Evolutionary conservation across 2,888 invertebrate species (phyloP).

Genomic region (Andrena flavipes): DNA sequence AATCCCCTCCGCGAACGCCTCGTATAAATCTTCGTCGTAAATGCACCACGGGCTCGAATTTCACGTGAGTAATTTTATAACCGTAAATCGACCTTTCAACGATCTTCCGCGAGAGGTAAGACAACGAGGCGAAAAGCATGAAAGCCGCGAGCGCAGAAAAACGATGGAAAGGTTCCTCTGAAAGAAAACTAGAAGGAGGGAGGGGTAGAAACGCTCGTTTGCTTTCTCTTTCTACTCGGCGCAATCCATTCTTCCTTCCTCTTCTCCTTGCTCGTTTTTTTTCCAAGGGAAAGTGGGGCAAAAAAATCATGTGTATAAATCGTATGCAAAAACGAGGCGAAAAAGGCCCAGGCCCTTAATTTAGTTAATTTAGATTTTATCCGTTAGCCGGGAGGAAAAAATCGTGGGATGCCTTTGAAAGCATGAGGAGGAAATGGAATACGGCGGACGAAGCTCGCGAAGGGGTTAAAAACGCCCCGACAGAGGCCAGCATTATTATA

Average conservation of each 20-base stretch:
- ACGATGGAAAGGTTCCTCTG: conserved; percentile 14
- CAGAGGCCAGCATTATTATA: conserved; percentile 81
- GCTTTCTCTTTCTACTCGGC: neutral
- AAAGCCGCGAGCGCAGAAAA: conserved; percentile 43
- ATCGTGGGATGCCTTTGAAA: conserved; percentile 50
- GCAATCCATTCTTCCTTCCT: neutral
- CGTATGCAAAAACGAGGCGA: conserved; percentile 79
- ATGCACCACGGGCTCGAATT: conserved; percentile 76
- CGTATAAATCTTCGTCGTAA: conserved; percentile 75
- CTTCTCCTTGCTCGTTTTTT: neutral
- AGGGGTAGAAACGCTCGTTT: conserved; percentile 37
- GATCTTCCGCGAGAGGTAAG: conserved; percentile 70
- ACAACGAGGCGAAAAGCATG: conserved; percentile 37
- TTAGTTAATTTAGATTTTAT: conserved; percentile 85
- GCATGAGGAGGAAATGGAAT: conserved; percentile 12
- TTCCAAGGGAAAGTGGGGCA: neutral
- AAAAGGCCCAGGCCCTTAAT: conserved; percentile 82
- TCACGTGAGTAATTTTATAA: conserved; percentile 82
- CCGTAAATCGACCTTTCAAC: conserved; percentile 84
- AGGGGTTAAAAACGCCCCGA: conserved; percentile 69
- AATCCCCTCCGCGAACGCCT: conserved; percentile 5
- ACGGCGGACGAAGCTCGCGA: conserved; percentile 44
- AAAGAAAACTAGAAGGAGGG: conserved; percentile 30
- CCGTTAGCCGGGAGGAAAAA: conserved; percentile 79
- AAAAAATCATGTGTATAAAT: conserved; percentile 81